A percentile compares a stretch with the other conserved stretches of the same genome.
Conservation (phyloP, 2,888 invertebrate genomes). For the Prosopocoilus inquinatus region DNA sequence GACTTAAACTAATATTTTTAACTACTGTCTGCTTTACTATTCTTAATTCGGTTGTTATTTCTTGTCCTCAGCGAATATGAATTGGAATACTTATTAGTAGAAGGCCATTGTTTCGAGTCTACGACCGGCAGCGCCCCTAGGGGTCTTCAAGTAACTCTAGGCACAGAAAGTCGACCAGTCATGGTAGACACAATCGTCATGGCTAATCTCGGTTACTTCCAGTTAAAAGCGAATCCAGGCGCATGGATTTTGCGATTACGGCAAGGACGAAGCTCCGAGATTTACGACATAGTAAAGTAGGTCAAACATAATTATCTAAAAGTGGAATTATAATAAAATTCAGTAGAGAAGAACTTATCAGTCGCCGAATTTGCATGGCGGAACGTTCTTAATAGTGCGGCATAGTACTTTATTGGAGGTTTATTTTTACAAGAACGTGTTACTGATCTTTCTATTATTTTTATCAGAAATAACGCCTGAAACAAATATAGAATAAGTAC, state of each 20-base stretch:
- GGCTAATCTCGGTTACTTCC: slow-evolving; percentile 99
- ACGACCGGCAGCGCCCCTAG: slow-evolving; percentile 89
- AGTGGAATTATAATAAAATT: too few species aligned
- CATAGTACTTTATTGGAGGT: too few species aligned
- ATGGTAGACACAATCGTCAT: slow-evolving; percentile 98
- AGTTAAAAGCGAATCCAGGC: slow-evolving; percentile 96
- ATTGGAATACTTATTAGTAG: slow-evolving; percentile 88
- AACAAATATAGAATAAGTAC: too few species aligned
- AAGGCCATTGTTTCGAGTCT: slow-evolving; percentile 96
- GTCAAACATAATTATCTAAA: slow-evolving; percentile 21
- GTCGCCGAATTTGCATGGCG: too few species aligned
- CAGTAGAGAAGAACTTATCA: too few species aligned
- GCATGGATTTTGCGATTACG: slow-evolving; percentile 88
- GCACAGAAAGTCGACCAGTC: slow-evolving; percentile 74
- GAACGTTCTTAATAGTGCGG: too few species aligned
- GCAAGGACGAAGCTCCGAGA: slow-evolving; percentile 91
- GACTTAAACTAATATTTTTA: too few species aligned
- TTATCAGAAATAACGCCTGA: too few species aligned
- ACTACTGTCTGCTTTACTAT: too few species aligned
- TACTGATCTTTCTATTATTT: too few species aligned
- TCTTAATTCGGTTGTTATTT: too few species aligned
- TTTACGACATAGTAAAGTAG: slow-evolving; percentile 85
- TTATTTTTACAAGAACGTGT: too few species aligned
- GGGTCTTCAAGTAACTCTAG: slow-evolving; percentile 94
- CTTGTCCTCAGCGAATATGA: slow-evolving; percentile 80